Conservation (phyloP, 2,888 invertebrate genomes). For the Platypus cylindrus region DNA sequence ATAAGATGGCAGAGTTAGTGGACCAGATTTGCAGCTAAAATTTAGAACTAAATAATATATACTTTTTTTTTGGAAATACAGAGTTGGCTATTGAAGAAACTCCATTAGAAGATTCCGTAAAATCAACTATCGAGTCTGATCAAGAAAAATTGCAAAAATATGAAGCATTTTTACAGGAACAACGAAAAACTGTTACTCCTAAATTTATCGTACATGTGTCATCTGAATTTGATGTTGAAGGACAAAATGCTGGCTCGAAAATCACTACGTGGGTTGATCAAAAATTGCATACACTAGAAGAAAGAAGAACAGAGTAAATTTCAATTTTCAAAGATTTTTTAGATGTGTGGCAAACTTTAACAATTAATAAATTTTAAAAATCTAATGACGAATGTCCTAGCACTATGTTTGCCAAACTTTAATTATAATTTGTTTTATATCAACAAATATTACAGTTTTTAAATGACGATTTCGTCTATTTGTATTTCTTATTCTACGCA, state of each 20-base stretch:
- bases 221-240: conserved; percentile 45
- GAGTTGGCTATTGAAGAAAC: neutral
- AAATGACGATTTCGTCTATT: no score
- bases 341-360: no score
- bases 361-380: no score
- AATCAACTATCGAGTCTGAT: no score
- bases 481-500: no score
- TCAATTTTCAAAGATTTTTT: neutral
- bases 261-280: conserved; percentile 46
- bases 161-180: conserved; percentile 22
- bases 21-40: no score
- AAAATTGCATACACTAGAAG: conserved; percentile 51
- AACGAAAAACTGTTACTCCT: conserved; percentile 30
- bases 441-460: no score
- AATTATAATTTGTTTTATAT: no score
- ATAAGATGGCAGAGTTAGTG: no score
- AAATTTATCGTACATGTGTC: conserved; percentile 49
- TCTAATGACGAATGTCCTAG: no score
- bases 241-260: conserved; percentile 44
- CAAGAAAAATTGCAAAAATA: conserved; percentile 23
- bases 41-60: no score
- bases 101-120: conserved; percentile 10
- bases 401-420: no score
- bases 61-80: neutral
- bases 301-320: conserved; percentile 41